Conservation (phyloP, 1,140 invertebrate genomes). For the Magallana gigas region DNA sequence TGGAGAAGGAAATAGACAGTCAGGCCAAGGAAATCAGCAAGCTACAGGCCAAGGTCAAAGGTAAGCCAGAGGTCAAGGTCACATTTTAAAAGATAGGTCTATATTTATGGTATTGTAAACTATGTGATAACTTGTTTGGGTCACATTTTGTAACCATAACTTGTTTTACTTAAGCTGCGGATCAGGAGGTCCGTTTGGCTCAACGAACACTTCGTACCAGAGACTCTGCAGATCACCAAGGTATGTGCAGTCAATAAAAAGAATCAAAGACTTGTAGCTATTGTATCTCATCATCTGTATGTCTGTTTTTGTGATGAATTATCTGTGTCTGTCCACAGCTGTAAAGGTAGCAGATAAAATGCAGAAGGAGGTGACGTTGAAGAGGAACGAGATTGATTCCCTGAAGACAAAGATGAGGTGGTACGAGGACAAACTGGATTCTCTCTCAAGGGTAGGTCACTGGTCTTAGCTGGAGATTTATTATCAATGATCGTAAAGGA, state of each 20-base stretch:
- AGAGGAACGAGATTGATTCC: slow-evolving; percentile 73
- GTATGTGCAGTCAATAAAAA: slow-evolving; percentile 45
- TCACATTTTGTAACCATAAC: too few species aligned
- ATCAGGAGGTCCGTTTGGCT: slow-evolving; percentile 71
- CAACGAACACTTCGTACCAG: slow-evolving; percentile 72
- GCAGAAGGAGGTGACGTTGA: slow-evolving; percentile 77
- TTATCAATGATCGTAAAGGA: background rate
- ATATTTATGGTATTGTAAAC: too few species aligned
- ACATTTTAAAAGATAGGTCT: background rate
- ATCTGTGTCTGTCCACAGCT: slow-evolving; percentile 58
- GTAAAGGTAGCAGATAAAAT: slow-evolving; percentile 76
- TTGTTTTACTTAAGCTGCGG: slow-evolving; percentile 63
- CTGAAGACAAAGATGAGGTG: slow-evolving; percentile 71
- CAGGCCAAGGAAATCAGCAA: slow-evolving; percentile 69
- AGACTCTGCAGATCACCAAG: slow-evolving; percentile 73
- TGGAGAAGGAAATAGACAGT: slow-evolving; percentile 62
- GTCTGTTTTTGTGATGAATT: background rate
- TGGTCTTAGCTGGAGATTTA: background rate
- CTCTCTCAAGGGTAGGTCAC: slow-evolving; percentile 65
- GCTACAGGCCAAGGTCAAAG: slow-evolving; percentile 70
- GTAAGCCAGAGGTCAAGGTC: slow-evolving; percentile 52
- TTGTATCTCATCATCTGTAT: background rate
- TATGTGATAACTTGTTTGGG: too few species aligned
- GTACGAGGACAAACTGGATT: slow-evolving; percentile 74
- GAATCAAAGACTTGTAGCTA: too few species aligned